phyloP scores from a whole-genome alignment of 2,797 vertebrate species.

The Enteromius trimaculatus region DNA sequence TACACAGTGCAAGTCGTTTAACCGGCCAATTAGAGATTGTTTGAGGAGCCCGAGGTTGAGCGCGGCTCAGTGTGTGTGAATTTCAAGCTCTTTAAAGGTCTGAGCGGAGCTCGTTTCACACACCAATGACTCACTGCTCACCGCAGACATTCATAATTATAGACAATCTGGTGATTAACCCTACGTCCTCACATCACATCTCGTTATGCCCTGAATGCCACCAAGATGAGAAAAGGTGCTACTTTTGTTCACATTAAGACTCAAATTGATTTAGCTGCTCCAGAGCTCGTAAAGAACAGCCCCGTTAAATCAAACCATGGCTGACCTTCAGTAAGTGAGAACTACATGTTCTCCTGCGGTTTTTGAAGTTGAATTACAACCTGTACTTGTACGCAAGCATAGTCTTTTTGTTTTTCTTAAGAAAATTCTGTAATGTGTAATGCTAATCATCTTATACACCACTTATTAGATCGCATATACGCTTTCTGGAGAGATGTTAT shows the following conservation, averaged over 20 bases:
- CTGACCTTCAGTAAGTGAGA: conserved; percentile 45
- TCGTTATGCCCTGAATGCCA: conserved; percentile 55
- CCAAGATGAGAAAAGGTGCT: conserved; percentile 48
- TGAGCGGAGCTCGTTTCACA: conserved; percentile 21
- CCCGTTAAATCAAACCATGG: conserved; percentile 58
- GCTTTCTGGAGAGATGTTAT: neutral
- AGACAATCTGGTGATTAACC: conserved; percentile 57
- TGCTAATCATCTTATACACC: neutral
- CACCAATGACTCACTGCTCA: conserved; percentile 13
- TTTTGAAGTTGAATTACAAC: conserved; percentile 1
- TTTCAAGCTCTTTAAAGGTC: conserved; percentile 30
- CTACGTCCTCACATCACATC: conserved; percentile 59
- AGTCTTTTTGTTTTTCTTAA: neutral
- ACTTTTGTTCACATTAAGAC: conserved; percentile 51
- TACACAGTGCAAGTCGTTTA: neutral
- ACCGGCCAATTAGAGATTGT: conserved; percentile 12
- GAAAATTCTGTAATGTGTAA: neutral
- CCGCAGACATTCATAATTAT: conserved; percentile 52
- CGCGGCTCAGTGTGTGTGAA: neutral
- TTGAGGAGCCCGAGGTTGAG: neutral
- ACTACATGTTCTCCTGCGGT: neutral
- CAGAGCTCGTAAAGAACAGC: conserved; percentile 61
- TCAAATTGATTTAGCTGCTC: conserved; percentile 55
- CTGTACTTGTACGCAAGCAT: neutral
- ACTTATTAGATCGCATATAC: neutral